Conservation (phyloP, 2,113 vertebrate genomes). For the Epinephelus moara region DNA sequence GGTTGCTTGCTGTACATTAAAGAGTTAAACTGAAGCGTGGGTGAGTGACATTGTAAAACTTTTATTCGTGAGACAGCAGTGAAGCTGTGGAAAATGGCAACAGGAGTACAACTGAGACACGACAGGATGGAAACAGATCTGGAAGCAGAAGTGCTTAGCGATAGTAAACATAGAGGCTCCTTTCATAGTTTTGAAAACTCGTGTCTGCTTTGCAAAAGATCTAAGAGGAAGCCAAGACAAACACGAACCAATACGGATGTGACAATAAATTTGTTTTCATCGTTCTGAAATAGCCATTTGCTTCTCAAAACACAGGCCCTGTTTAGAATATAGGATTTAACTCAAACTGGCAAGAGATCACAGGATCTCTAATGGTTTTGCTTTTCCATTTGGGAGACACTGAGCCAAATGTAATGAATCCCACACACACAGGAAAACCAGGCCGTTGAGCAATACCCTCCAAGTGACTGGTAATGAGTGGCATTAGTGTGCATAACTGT, state of each 20-base stretch:
- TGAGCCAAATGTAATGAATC: conserved; percentile 67
- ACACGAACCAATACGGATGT: conserved; percentile 38
- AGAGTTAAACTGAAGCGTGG: conserved; percentile 52
- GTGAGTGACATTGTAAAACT: conserved; percentile 59
- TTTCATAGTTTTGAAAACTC: conserved; percentile 51
- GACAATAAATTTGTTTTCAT: conserved; percentile 56
- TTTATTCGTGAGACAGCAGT: conserved; percentile 52
- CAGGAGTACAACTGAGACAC: conserved; percentile 62
- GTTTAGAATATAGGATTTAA: conserved; percentile 52
- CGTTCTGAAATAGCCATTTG: conserved; percentile 57
- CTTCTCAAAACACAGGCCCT: conserved; percentile 32
- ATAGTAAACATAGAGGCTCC: conserved; percentile 73
- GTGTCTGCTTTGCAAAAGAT: conserved; percentile 47
- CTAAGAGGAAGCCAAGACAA: conserved; percentile 47
- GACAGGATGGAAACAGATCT: conserved; percentile 81
- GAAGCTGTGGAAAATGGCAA: conserved; percentile 81
- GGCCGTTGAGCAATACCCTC: conserved; percentile 46
- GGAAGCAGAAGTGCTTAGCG: conserved; percentile 57
- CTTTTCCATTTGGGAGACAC: conserved; percentile 61
- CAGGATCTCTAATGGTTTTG: conserved; percentile 57
- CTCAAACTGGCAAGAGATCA: conserved; percentile 63
- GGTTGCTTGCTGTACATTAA: conserved; percentile 24
- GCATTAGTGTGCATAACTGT: conserved; percentile 34
- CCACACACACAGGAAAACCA: conserved; percentile 65
- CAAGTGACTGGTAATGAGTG: conserved; percentile 55